Evolutionary conservation across 2,113 vertebrate genomes (phyloP).

Genomic region (Orycteropus afer): DNA sequence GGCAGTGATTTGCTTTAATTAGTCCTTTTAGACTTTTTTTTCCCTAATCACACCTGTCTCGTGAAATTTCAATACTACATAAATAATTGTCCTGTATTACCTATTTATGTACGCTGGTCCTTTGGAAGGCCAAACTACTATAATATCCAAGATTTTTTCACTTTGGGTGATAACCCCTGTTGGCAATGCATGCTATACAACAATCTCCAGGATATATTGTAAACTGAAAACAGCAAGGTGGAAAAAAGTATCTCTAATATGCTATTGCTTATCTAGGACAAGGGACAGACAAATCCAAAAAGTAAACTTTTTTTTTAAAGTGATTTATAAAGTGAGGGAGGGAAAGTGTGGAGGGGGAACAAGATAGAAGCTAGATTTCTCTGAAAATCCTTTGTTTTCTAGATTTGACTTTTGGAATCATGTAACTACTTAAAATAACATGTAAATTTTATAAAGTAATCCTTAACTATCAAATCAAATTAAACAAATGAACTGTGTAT

Average conservation of each 20-base stretch:
- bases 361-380: neutral
- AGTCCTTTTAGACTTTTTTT: too few relatives aligned
- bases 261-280: neutral
- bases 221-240: conserved; percentile 12
- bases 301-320: neutral
- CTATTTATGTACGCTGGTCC: neutral
- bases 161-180: neutral
- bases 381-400: neutral
- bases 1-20: too few relatives aligned
- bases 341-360: neutral
- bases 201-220: neutral
- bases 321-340: neutral
- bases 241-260: neutral
- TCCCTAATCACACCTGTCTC: neutral
- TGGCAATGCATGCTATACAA: neutral
- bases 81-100: neutral
- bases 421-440: neutral
- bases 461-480: conserved; percentile 4
- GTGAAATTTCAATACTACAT: neutral
- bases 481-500: neutral
- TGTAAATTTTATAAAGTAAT: conserved; percentile 1
- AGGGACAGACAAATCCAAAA: neutral
- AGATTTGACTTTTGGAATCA: conserved; percentile 14
- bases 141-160: neutral
- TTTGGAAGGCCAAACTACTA: neutral